phyloP scores from a whole-genome alignment of 1,140 invertebrate genomes.

The Manduca sexta region DNA sequence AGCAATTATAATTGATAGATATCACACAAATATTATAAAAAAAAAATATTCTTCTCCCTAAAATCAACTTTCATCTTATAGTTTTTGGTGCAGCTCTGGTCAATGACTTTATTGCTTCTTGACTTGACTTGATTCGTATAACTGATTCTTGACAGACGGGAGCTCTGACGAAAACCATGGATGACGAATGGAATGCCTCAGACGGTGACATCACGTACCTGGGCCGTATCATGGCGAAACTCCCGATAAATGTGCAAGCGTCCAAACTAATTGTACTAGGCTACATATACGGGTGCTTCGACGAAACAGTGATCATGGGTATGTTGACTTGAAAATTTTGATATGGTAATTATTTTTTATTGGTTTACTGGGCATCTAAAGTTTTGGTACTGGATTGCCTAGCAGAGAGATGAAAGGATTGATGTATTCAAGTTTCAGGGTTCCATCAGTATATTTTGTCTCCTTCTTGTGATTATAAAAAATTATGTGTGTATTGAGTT shows the following conservation, averaged over 20 bases:
- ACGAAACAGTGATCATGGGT: conserved; percentile 93
- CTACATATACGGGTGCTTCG: conserved; percentile 88
- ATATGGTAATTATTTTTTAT: not conserved
- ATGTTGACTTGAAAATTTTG: conserved; percentile 24
- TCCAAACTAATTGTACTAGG: conserved; percentile 92
- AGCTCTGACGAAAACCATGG: conserved; percentile 76
- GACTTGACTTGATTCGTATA: too few species aligned
- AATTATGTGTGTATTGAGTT: too few species aligned
- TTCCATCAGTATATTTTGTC: too few species aligned
- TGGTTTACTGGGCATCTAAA: not conserved
- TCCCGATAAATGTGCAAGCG: conserved; percentile 89
- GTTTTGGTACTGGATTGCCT: not conserved
- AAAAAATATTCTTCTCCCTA: too few species aligned
- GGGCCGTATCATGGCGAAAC: conserved; percentile 85
- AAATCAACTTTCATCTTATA: too few species aligned
- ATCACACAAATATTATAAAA: too few species aligned
- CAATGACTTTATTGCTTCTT: too few species aligned
- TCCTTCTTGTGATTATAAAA: too few species aligned
- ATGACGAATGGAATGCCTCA: conserved; percentile 69
- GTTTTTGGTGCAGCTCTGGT: too few species aligned
- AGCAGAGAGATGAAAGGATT: too few species aligned
- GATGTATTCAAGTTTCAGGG: too few species aligned
- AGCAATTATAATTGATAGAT: too few species aligned
- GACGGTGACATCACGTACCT: conserved; percentile 95
- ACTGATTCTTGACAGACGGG: conserved; percentile 76